Conservation (phyloP, 1,140 invertebrate species). For the Drosophila chauvacae region DNA sequence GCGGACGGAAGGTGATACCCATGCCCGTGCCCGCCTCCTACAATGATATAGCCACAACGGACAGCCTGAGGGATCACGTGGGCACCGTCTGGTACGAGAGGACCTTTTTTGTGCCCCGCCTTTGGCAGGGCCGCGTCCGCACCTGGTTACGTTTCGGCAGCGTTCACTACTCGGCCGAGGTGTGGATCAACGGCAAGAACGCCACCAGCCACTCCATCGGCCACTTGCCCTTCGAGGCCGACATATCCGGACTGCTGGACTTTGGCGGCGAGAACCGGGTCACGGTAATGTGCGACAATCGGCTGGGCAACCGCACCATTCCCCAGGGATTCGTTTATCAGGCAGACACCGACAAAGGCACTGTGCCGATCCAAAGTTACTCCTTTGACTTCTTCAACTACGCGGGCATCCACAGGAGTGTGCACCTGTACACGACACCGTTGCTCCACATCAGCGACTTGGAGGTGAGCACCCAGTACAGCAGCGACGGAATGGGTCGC, state of each 20-base stretch:
- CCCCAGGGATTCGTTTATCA: conserved; percentile 91
- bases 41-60: conserved; percentile 94
- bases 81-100: conserved; percentile 97
- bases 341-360: conserved; percentile 87
- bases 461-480: conserved; percentile 89
- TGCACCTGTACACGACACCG: conserved; percentile 94
- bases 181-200: conserved; percentile 94
- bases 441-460: conserved; percentile 92
- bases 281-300: conserved; percentile 97
- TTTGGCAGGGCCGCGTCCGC: conserved; percentile 88
- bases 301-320: conserved; percentile 90
- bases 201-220: conserved; percentile 94
- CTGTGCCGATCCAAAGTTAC: conserved; percentile 90
- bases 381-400: conserved; percentile 99
- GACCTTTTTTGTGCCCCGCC: conserved; percentile 90
- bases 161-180: conserved; percentile 93
- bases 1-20: conserved; percentile 84
- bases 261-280: conserved; percentile 90
- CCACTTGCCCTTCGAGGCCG: conserved; percentile 96
- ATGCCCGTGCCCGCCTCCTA: conserved; percentile 98
- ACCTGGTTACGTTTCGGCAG: conserved; percentile 95
- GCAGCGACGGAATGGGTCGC: conserved; percentile 58
- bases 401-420: conserved; percentile 97
- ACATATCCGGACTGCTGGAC: conserved; percentile 89
- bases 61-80: conserved; percentile 94